Evolutionary conservation across 2,797 vertebrate species (phyloP), one percentile per base, ranked within the genome.

Genomic region (Vespertilio murinus): DNA sequence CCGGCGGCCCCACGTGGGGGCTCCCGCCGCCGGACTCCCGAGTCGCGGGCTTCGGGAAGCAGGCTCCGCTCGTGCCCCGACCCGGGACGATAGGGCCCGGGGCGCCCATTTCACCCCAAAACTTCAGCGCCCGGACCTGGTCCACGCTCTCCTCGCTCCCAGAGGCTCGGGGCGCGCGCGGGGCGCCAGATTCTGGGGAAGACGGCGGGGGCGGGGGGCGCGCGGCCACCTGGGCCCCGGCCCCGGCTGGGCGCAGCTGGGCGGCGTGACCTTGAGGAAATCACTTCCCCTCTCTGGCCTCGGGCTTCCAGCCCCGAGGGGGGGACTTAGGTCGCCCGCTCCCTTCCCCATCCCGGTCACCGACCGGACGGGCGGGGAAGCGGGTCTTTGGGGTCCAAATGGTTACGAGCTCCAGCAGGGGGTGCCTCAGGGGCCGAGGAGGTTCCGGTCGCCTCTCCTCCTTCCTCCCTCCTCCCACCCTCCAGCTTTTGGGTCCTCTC

Each of bases 231-330:
- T 94, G 93, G 79, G 74, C 81, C 91, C 3, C 5, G 45, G 86
- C 54, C 7, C 8, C 0, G 42, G 35, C 78, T n/a, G 13, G 0
- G 30, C 4, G 30, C 40, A 4, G 78, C 75, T 80, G 42, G 20
- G 89, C 95, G 73, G 90, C 67, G 75, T 93, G 96, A 96, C 95
- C 93, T 96, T 95, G 96, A 95, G 80, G 79, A 80, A 95, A 84
- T 91, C 79, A 86, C 84, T 90, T 90, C 88, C 83, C 92, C 56
- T 90, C 93, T 94, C 92, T 80, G 90, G 90, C 91, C 85, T 22
- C 77, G 47, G 88, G 70, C 86, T 79, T 38, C 73, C 75, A 70
- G 56, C 70, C 78, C 65, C 20, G 95, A 78, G 47, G 95, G 94
- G 86, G 85, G 91, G 88, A 84, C 80, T 91, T 86, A 52, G 20